Evolutionary conservation across 2,888 invertebrate genomes (phyloP).

Genomic region (Hyposoter dolosus): DNA sequence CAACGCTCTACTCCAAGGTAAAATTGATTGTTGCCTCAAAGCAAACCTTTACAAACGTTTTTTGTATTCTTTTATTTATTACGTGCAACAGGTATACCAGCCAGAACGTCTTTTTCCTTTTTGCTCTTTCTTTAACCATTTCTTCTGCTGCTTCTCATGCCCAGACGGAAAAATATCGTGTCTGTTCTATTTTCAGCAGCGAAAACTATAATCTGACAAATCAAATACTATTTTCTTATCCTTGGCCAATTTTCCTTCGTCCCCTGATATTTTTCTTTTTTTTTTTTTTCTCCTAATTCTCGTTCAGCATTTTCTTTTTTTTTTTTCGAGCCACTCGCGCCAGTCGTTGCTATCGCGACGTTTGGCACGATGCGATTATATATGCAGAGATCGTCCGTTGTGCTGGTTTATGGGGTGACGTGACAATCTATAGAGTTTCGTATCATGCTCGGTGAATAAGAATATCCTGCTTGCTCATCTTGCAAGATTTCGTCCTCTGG

Average conservation of each 20-base stretch:
- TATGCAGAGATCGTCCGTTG: too few species aligned
- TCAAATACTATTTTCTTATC: conserved; percentile 36
- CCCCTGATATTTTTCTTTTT: neutral
- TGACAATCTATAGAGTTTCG: too few species aligned
- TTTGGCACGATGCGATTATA: neutral
- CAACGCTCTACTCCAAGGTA: conserved; percentile 25
- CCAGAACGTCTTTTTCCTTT: neutral
- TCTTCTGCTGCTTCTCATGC: conserved; percentile 17
- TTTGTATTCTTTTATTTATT: conserved; percentile 61
- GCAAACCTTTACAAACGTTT: conserved; percentile 48
- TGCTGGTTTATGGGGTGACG: too few species aligned
- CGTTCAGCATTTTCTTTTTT: neutral
- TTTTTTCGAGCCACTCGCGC: neutral
- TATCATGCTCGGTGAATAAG: too few species aligned
- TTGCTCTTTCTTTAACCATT: neutral
- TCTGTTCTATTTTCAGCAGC: conserved; percentile 46
- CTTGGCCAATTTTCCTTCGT: conserved; percentile 23
- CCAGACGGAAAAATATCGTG: conserved; percentile 12
- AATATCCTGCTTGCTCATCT: too few species aligned
- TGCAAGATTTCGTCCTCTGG: too few species aligned
- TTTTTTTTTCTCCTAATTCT: neutral
- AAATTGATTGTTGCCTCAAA: conserved; percentile 51
- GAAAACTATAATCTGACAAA: conserved; percentile 14
- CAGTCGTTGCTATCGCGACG: neutral
- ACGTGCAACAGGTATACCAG: conserved; percentile 60